Base-by-base conservation (phyloP, 2,113 vertebrate species). In the Cottus gobio region DNA sequence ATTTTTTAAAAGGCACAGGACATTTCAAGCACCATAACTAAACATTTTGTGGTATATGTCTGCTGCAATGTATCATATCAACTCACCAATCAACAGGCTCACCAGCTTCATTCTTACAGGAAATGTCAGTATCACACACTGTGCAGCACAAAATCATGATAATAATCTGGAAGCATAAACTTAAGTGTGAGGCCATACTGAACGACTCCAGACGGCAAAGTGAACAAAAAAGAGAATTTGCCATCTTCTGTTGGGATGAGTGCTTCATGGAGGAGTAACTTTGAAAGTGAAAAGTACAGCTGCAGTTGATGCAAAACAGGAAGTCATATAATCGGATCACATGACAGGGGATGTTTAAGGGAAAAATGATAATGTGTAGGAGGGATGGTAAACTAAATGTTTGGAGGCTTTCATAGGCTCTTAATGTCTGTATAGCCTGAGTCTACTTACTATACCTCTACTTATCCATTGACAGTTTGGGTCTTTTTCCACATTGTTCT, bases 61-160 rank as follows among this genome's bases (percentile, higher is more conserved):
- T 31, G 28, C 16, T 22, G n/a, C 3, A 37, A 44, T 36, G 15
- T 22, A 34, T 20, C 6, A 65, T n/a, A 64, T 77, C 16, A 87
- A 96, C 96, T 91, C 91, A 99, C 98, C 98, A 99, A 48, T 99
- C 97, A n/a, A 98, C 96, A n/a, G 94, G 42, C 6, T 95, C 71
- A 0, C 96, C 97, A 0, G 92, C 92, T 90, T 98, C 97, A 89
- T 96, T 96, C 88, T 89, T 95, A 89, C 98, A 99, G 20, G 97
- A 96, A 86, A 98, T 94, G 26, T 86, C 84, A 54, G 87, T 20
- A 3, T 42, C 52, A 12, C 71, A 75, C 57, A 56, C 57, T 57
- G 63, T 15, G 54, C 67, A 73, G 79, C 42, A 79, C 8, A 81
- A 13, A 48, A 72, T 30, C 31, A 84, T 0, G 37, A 67, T 12